Evolutionary conservation across 1,140 invertebrate species (phyloP), one percentile per base, ranked within the genome.

Genomic region (Prorops nasuta): DNA sequence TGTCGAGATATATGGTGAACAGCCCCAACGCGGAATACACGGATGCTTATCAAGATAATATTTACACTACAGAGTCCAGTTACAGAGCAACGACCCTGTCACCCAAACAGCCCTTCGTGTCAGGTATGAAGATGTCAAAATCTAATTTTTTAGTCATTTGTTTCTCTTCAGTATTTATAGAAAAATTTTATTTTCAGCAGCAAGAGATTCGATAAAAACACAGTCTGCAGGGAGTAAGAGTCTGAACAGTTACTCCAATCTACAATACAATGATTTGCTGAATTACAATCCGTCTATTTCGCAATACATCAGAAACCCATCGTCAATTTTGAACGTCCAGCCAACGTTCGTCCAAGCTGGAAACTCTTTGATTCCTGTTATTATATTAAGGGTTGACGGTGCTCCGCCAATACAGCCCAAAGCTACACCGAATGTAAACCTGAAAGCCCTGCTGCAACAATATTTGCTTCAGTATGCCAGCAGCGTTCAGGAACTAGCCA

Each of bases 211-310:
- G 24, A 28, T 4, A 10, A 28, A 28, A 10, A 10, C n/a, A n/a
- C n/a, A 18, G 18, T 15, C 36, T 14, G 17, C 2, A 21, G 19
- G 24, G 10, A 24, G 35, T 16, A 28, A 35, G 32, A 63, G 51
- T 24, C 47, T 53, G 22, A 53, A 24, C 2, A 42, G 18, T 16
- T 64, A 69, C 3, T 47, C 57, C 0, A 64, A 61, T 32, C 47
- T 60, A 4, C 58, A 59, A 6, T 74, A 75, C 28, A 60, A 67
- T 12, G 66, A 72, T 35, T 22, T 78, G 3, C 18, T 78, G 14
- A 76, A 67, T 39, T 76, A 75, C 20, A 76, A 76, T 51, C 76
- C 74, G 2, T 78, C 73, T 0, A 75, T 78, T n/a, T 74, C 72
- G 2, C 73, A 77, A 18, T 78, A 78, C 22, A 66, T 78, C 7